phyloP scores from a whole-genome alignment of 2,113 vertebrate genomes.

The Aplodontia rufa region DNA sequence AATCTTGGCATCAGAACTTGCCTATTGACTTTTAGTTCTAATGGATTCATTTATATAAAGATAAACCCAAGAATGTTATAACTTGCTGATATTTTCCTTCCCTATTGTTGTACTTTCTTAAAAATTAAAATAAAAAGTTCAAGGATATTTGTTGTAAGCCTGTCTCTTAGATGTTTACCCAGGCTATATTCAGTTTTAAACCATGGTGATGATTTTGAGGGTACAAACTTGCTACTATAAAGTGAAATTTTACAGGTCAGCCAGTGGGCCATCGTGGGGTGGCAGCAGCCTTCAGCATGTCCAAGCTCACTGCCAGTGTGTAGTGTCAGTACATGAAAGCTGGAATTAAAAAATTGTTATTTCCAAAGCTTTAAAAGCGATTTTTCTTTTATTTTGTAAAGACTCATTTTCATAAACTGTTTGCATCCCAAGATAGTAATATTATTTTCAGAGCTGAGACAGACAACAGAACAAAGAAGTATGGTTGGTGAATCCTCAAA shows the following conservation, averaged over 20 bases:
- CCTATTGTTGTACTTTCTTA: neutral
- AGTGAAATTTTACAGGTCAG: neutral
- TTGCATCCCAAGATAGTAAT: neutral
- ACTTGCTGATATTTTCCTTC: slow-evolving; percentile 13
- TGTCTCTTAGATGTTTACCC: neutral
- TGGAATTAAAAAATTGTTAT: neutral
- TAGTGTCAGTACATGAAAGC: neutral
- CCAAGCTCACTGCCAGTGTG: too few relatives aligned
- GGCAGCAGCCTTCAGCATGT: neutral
- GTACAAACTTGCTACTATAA: neutral
- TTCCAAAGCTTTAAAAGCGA: neutral
- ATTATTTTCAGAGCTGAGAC: neutral
- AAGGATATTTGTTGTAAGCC: slow-evolving; percentile 4
- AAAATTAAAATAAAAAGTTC: neutral
- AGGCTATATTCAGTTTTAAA: slow-evolving; percentile 21
- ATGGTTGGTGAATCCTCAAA: neutral
- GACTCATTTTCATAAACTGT: neutral
- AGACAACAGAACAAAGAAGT: neutral
- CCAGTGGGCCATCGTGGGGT: neutral
- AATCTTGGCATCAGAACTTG: slow-evolving; percentile 49
- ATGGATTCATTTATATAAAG: slow-evolving; percentile 48
- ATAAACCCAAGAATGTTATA: slow-evolving; percentile 19
- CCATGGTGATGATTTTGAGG: neutral
- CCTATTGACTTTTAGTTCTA: slow-evolving; percentile 56
- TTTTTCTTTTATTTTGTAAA: slow-evolving; percentile 38